These are phyloP conservation scores for Aspidiotus destructor DNA, from an alignment of 2,888 invertebrate species.

Conservation along the genomic window DNA sequence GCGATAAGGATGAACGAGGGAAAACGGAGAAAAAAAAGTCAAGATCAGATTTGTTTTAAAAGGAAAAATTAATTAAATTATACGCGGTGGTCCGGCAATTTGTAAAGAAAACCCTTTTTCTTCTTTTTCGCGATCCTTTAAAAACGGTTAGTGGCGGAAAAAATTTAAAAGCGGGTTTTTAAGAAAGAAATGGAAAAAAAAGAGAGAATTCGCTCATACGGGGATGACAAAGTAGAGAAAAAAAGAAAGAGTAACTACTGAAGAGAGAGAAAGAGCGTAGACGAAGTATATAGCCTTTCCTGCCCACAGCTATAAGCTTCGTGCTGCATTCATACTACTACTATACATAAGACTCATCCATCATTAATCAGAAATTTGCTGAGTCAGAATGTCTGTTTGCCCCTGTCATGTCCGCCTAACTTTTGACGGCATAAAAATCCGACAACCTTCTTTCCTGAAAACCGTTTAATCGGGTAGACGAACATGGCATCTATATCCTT, in stretches of 20 bases:
- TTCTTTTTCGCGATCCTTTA: neutral
- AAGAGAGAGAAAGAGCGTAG: slow-evolving; percentile 16
- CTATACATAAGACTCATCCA: slow-evolving; percentile 25
- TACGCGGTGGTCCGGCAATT: slow-evolving; percentile 29
- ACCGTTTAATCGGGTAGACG: slow-evolving; percentile 32
- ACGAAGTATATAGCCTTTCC: slow-evolving; percentile 31
- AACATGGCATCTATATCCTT: slow-evolving; percentile 32
- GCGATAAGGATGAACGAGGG: neutral
- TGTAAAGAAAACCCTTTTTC: slow-evolving; percentile 30
- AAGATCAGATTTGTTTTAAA: slow-evolving; percentile 30
- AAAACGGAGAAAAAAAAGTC: slow-evolving; percentile 19
- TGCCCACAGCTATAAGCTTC: slow-evolving; percentile 24
- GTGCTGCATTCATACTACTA: slow-evolving; percentile 22
- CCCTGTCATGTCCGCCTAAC: slow-evolving; percentile 33
- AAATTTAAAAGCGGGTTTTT: slow-evolving; percentile 30
- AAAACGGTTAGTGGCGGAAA: slow-evolving; percentile 15
- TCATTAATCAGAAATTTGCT: slow-evolving; percentile 33
- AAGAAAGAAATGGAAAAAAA: slow-evolving; percentile 30
- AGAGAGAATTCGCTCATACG: slow-evolving; percentile 31
- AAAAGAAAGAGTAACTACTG: neutral
- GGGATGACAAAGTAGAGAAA: slow-evolving; percentile 32
- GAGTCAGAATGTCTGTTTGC: slow-evolving; percentile 33
- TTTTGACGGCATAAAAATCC: slow-evolving; percentile 33
- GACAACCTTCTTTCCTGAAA: slow-evolving; percentile 32
- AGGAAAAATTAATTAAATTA: slow-evolving; percentile 32